Conservation (phyloP, 2,888 invertebrate species). For the Sepiola atlantica region DNA sequence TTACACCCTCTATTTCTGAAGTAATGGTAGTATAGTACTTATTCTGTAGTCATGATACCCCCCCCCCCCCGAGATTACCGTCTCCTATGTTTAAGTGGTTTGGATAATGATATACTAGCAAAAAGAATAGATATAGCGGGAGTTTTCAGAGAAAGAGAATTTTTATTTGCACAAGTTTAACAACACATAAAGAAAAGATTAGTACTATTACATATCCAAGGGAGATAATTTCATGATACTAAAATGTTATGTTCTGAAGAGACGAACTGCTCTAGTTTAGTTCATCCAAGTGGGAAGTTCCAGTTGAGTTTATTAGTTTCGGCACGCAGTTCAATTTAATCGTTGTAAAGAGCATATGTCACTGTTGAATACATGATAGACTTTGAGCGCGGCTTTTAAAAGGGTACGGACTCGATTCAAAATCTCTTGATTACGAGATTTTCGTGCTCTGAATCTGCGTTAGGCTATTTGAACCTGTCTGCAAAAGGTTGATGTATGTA, state of each 20-base stretch:
- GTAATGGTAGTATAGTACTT: too few species aligned
- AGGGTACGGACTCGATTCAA: neutral
- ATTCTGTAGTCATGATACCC: too few species aligned
- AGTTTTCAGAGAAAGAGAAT: too few species aligned
- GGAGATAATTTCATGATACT: neutral
- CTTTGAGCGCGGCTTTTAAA: neutral
- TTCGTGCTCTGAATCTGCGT: neutral
- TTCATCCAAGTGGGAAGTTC: neutral
- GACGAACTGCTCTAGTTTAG: neutral
- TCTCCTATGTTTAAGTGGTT: too few species aligned
- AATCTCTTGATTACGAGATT: neutral
- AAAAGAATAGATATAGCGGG: too few species aligned
- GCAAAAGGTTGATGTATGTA: neutral
- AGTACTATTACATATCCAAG: neutral
- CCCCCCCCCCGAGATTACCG: too few species aligned
- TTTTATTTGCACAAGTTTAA: too few species aligned
- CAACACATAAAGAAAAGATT: neutral
- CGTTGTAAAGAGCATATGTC: neutral
- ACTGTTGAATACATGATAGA: constrained; percentile 4
- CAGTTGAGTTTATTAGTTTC: neutral
- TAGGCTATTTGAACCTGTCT: neutral
- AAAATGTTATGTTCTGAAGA: neutral
- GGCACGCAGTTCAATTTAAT: constrained; percentile 19
- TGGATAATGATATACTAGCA: too few species aligned
- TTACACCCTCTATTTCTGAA: too few species aligned